Conservation (phyloP, 1,140 invertebrate species). For the Pygmarrhopalites habei region DNA sequence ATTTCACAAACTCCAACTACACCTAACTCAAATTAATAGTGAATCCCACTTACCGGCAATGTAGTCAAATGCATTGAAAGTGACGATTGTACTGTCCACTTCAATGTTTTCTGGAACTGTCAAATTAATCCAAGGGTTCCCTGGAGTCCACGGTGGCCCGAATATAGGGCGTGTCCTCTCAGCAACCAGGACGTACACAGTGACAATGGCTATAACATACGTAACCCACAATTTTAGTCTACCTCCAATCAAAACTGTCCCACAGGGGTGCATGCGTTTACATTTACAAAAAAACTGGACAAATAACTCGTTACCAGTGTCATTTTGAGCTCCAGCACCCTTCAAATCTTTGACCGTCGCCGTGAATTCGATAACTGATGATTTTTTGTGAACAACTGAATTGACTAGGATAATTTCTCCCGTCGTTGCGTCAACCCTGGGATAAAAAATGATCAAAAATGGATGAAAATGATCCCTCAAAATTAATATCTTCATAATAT, state of each 20-base stretch:
- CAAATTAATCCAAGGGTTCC: slow-evolving; percentile 57
- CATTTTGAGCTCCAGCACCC: slow-evolving; percentile 53
- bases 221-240: no score
- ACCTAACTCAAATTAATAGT: background rate
- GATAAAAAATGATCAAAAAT: no score
- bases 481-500: no score
- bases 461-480: no score
- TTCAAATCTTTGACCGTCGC: slow-evolving; percentile 65
- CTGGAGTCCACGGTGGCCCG: slow-evolving; percentile 50
- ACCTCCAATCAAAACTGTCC: no score
- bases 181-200: slow-evolving; percentile 70
- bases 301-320: slow-evolving; percentile 48
- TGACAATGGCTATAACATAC: slow-evolving; percentile 54
- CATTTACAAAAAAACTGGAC: no score
- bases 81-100: slow-evolving; percentile 65
- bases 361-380: slow-evolving; percentile 68
- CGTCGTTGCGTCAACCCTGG: slow-evolving; percentile 56
- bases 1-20: background rate
- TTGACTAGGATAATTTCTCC: slow-evolving; percentile 65
- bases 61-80: slow-evolving; percentile 64
- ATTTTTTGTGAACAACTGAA: slow-evolving; percentile 65
- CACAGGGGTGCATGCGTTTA: no score
- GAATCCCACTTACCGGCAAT: slow-evolving; percentile 51
- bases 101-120: slow-evolving; percentile 68
- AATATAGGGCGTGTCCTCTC: slow-evolving; percentile 72